phyloP scores from a whole-genome alignment of 2,113 vertebrate genomes.

The Macrotus californicus region DNA sequence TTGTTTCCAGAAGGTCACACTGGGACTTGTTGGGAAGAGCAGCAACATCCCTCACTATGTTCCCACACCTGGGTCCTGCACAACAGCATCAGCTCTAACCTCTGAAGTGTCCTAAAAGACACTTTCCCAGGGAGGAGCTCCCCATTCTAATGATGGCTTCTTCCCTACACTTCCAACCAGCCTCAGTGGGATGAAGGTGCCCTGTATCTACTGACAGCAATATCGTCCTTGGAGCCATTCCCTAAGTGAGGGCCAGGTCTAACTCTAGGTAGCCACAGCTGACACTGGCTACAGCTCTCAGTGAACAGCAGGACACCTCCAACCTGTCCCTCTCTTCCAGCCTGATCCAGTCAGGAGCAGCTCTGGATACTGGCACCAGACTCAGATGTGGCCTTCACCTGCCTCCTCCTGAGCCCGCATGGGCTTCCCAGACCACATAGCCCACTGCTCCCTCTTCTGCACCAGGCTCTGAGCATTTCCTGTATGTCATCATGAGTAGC shows the following conservation, averaged over 20 bases:
- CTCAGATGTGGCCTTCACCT: background rate
- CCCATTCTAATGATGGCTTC: background rate
- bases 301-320: background rate
- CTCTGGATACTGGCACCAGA: background rate
- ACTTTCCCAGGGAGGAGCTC: background rate
- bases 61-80: background rate
- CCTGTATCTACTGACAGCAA: background rate
- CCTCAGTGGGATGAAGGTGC: background rate
- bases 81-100: background rate
- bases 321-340: background rate
- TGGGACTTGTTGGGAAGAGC: background rate
- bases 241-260: background rate
- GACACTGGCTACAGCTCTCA: background rate
- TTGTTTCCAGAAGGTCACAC: background rate
- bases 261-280: background rate
- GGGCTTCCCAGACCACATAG: background rate
- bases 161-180: too few relatives aligned
- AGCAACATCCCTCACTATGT: background rate
- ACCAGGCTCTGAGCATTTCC: background rate
- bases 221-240: background rate
- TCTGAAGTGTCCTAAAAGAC: background rate
- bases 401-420: fast-evolving
- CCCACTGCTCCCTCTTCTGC: background rate
- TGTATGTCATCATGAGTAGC: background rate
- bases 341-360: background rate